A percentile compares a stretch with the other conserved stretches of the same genome.
These are phyloP conservation scores for Drosophila nasuta DNA, from an alignment of 1,140 invertebrate species.

Conservation along the genomic window DNA sequence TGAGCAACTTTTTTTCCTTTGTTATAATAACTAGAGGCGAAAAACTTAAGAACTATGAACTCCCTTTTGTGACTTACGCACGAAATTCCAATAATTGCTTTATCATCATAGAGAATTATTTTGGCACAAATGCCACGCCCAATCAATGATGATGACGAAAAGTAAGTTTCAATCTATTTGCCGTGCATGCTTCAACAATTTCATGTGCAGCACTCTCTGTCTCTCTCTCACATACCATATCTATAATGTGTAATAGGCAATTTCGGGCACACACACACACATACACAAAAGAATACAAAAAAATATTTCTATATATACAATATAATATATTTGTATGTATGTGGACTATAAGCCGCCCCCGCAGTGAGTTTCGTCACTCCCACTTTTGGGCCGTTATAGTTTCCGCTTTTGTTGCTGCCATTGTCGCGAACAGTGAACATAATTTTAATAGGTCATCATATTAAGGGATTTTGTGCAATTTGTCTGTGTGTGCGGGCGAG, in stretches of 20 bases:
- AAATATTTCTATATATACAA: conserved; percentile 10
- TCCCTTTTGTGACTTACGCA: conserved; percentile 9
- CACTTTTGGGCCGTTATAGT: conserved; percentile 28
- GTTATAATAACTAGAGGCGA: background rate
- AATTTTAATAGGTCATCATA: conserved; percentile 83
- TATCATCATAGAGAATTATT: conserved; percentile 68
- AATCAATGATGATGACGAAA: conserved; percentile 37
- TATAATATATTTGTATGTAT: conserved; percentile 35
- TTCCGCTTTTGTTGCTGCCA: conserved; percentile 54
- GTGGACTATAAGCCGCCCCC: conserved; percentile 12
- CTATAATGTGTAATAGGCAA: conserved; percentile 59
- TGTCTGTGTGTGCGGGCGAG: conserved; percentile 32
- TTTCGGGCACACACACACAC: conserved; percentile 31
- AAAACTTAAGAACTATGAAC: conserved; percentile 4
- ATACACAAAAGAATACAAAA: conserved; percentile 14
- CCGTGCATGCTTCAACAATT: conserved; percentile 39
- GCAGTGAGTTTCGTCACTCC: conserved; percentile 15
- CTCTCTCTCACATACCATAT: conserved; percentile 13
- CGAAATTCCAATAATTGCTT: conserved; percentile 68
- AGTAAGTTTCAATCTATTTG: conserved; percentile 50
- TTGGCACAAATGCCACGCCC: conserved; percentile 48
- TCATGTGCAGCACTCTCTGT: conserved; percentile 22
- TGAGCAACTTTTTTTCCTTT: background rate
- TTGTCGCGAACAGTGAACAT: conserved; percentile 49
- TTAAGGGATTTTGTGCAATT: conserved; percentile 75